A percentile compares a stretch with the other conserved stretches of the same genome.
Evolutionary conservation across 35 echinoderm and acorn worm species (phyloP).

Genomic region (Heliocidaris tuberculata): DNA sequence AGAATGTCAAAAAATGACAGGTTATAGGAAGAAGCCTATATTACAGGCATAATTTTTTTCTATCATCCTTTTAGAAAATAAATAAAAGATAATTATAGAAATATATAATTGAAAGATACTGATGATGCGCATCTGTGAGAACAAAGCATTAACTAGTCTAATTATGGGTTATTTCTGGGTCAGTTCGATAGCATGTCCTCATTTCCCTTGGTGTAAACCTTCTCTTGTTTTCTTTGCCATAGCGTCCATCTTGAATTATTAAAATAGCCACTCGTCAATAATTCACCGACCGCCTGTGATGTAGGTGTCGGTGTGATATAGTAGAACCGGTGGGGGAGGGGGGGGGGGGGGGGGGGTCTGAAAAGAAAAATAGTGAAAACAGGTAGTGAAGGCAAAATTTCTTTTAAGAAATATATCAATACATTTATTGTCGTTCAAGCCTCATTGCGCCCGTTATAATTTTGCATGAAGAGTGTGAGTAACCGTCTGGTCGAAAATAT

Average conservation of each 20-base stretch:
- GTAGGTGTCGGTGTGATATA: background rate
- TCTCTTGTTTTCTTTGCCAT: constrained; percentile 2
- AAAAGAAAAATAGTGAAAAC: background rate
- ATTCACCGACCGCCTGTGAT: background rate
- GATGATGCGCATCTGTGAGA: background rate
- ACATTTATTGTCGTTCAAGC: no score
- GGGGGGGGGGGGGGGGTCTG: background rate
- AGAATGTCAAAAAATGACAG: no score
- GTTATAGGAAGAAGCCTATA: no score
- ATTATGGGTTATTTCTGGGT: background rate
- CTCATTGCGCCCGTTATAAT: no score
- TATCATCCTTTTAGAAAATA: background rate
- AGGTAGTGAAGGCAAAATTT: background rate
- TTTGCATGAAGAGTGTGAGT: no score
- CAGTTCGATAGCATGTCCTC: background rate
- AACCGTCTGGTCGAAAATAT: no score
- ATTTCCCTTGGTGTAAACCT: background rate
- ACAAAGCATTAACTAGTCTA: background rate
- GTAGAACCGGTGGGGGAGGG: background rate
- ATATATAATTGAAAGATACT: background rate
- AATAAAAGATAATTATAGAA: background rate
- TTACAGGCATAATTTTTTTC: background rate
- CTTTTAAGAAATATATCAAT: background rate
- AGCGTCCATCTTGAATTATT: background rate
- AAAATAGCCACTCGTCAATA: constrained; percentile 1